Percentiles rank a stretch among this genome's conserved stretches.
These are phyloP conservation scores for Troilus luridus DNA, from an alignment of 2,888 invertebrate species.

Conservation along the genomic window DNA sequence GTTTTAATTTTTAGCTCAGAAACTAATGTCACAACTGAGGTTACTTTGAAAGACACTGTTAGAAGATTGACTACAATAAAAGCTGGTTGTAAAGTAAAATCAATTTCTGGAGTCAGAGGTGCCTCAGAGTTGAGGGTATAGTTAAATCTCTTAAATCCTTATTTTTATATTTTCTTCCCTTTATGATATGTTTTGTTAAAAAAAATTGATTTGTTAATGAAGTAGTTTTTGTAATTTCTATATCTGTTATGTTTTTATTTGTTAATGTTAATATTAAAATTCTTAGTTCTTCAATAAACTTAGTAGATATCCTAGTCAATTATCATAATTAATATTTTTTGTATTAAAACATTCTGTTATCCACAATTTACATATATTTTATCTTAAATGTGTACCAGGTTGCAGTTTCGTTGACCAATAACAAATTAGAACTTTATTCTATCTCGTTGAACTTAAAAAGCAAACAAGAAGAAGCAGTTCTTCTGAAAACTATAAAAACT, in stretches of 20 bases:
- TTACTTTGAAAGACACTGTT: conserved; percentile 82
- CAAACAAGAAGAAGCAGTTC: conserved; percentile 73
- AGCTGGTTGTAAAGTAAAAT: conserved; percentile 74
- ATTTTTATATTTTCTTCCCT: neutral
- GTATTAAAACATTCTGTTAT: neutral
- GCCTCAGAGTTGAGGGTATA: conserved; percentile 78
- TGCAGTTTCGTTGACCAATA: conserved; percentile 79
- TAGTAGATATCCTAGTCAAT: neutral
- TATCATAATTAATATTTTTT: neutral
- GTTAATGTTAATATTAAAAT: too few species aligned
- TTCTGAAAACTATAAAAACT: conserved; percentile 77
- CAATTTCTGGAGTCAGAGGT: conserved; percentile 79
- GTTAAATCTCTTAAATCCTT: conserved; percentile 47
- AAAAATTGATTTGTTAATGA: neutral
- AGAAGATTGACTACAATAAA: conserved; percentile 78
- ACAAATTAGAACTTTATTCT: conserved; percentile 81
- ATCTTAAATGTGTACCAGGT: conserved; percentile 68
- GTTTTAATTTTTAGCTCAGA: conserved; percentile 46
- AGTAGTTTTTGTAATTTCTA: neutral
- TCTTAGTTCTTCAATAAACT: too few species aligned
- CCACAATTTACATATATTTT: neutral
- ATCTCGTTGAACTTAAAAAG: conserved; percentile 70
- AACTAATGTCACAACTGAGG: conserved; percentile 58
- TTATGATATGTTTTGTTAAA: neutral
- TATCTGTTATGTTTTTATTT: too few species aligned